Evolutionary conservation across 2,113 vertebrate genomes (phyloP).

Genomic region (Rhabdornis inornatus): DNA sequence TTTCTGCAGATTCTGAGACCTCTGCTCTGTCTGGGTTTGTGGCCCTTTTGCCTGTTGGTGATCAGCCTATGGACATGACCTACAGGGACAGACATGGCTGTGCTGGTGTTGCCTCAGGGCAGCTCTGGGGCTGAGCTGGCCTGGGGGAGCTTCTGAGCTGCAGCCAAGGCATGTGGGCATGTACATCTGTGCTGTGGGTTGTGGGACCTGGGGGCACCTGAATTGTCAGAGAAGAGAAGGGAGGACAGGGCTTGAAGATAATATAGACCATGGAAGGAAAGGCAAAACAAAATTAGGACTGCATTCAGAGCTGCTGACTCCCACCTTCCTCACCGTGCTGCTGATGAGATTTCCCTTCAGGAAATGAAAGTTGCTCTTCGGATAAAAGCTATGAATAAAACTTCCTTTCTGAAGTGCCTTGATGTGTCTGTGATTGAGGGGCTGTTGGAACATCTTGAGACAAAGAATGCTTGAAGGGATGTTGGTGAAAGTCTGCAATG

Average conservation of each 20-base stretch:
- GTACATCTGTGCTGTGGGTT: neutral
- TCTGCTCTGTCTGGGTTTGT: neutral
- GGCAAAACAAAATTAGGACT: neutral
- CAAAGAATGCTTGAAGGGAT: neutral
- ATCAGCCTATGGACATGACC: neutral
- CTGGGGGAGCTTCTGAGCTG: neutral
- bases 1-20: neutral
- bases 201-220: neutral
- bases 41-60: neutral
- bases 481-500: neutral
- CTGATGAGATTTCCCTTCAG: neutral
- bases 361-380: neutral
- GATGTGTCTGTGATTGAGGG: neutral
- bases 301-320: neutral
- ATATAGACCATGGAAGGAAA: neutral
- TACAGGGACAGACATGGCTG: neutral
- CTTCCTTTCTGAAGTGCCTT: neutral
- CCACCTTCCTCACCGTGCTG: rapidly evolving
- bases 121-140: neutral
- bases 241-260: neutral
- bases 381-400: neutral
- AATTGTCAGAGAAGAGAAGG: neutral
- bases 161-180: neutral
- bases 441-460: neutral
- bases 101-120: neutral